Evolutionary conservation across 2,888 invertebrate genomes (phyloP).

Genomic region (Drosophila fulvimacula): DNA sequence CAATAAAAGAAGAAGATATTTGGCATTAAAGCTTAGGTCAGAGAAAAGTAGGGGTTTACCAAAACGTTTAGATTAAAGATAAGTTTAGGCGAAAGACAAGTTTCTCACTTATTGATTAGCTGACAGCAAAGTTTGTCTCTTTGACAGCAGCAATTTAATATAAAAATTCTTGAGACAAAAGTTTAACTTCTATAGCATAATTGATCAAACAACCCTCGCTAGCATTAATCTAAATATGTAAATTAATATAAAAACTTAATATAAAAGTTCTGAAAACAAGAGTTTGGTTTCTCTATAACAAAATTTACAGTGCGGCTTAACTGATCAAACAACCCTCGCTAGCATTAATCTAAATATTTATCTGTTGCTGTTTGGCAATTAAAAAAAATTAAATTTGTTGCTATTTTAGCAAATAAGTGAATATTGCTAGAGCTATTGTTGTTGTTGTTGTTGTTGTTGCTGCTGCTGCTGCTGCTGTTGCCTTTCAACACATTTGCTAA

Average conservation of each 20-base stretch:
- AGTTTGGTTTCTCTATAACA: too few species aligned
- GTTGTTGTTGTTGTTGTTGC: slow-evolving; percentile 17
- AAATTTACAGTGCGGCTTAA: neutral
- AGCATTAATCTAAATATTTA: slow-evolving; percentile 4
- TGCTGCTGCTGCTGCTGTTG: slow-evolving; percentile 21
- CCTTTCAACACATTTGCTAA: slow-evolving; percentile 44
- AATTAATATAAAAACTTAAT: too few species aligned
- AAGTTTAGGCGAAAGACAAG: too few species aligned
- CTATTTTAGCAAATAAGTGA: slow-evolving; percentile 58
- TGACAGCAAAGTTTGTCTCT: too few species aligned
- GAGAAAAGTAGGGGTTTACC: too few species aligned
- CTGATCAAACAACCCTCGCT: slow-evolving; percentile 19
- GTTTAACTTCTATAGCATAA: neutral
- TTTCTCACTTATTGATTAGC: too few species aligned
- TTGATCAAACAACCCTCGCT: slow-evolving; percentile 18
- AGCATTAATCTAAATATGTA: slow-evolving; percentile 6
- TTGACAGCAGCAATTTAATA: too few species aligned
- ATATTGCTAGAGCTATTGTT: slow-evolving; percentile 25
- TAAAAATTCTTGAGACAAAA: neutral
- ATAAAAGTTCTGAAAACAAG: neutral
- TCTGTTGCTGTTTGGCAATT: slow-evolving; percentile 65
- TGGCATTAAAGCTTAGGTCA: too few species aligned
- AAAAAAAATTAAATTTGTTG: slow-evolving; percentile 68
- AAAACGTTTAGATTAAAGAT: too few species aligned
- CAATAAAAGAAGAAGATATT: too few species aligned